phyloP scores from a whole-genome alignment of 2,113 vertebrate genomes.

The Zosterops pallidus region DNA sequence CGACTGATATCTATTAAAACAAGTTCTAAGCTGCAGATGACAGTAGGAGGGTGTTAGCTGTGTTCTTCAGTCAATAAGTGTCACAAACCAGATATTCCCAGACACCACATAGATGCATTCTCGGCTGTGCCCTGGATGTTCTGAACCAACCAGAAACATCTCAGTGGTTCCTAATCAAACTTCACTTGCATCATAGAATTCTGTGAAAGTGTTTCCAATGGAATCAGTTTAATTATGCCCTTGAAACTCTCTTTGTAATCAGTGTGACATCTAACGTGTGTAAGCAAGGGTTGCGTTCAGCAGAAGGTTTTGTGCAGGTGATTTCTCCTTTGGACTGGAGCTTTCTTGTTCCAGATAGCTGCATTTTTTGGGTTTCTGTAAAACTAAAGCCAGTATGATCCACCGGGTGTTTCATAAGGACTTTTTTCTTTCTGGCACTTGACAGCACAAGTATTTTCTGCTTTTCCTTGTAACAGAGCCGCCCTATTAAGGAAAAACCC shows the following conservation, averaged over 20 bases:
- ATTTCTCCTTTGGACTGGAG: not conserved
- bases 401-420: not conserved
- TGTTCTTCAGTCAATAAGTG: not conserved
- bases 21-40: not conserved
- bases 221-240: not conserved
- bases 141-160: not conserved
- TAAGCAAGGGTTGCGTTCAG: not conserved
- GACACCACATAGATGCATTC: accelerated
- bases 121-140: not conserved
- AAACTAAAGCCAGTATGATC: accelerated
- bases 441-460: not conserved
- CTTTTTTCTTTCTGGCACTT: not conserved
- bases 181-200: accelerated
- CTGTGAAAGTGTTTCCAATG: not conserved
- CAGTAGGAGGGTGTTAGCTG: not conserved
- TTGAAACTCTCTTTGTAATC: not conserved
- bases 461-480: not conserved
- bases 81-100: not conserved
- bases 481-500: not conserved
- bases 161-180: not conserved
- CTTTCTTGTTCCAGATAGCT: not conserved
- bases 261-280: accelerated
- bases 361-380: accelerated
- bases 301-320: not conserved
- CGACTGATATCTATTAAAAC: accelerated